Evolutionary conservation across 2,797 vertebrate genomes (phyloP).

Genomic region (Loris lydekkerianus): DNA sequence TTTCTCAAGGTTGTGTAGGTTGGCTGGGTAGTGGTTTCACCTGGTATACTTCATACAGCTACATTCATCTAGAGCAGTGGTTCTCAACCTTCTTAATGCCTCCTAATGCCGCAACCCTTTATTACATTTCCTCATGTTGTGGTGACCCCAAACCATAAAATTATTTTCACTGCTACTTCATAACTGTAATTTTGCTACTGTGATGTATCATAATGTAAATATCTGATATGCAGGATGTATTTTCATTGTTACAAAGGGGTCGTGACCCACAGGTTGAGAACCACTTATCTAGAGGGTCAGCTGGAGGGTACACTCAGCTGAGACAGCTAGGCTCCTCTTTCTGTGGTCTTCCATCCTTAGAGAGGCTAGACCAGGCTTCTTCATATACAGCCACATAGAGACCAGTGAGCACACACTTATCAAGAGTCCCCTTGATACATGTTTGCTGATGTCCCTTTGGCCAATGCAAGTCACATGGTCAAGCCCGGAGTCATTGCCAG

Average conservation of each 20-base stretch:
- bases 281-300: too few species aligned
- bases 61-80: not conserved
- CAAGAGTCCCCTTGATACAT: not conserved
- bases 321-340: not conserved
- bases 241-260: too few species aligned
- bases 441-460: not conserved
- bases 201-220: too few species aligned
- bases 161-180: too few species aligned
- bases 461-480: not conserved
- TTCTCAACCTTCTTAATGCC: too few species aligned
- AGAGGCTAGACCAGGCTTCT: not conserved
- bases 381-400: too few species aligned
- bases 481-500: not conserved
- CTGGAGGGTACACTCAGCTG: not conserved
- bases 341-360: not conserved
- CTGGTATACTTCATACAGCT: not conserved
- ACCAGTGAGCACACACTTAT: not conserved
- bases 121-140: too few species aligned
- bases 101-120: too few species aligned
- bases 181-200: too few species aligned
- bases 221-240: too few species aligned
- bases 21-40: not conserved
- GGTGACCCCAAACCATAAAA: too few species aligned
- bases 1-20: not conserved
- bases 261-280: too few species aligned